Conservation (phyloP, 2,797 vertebrate genomes). For the Trichosurus vulpecula region DNA sequence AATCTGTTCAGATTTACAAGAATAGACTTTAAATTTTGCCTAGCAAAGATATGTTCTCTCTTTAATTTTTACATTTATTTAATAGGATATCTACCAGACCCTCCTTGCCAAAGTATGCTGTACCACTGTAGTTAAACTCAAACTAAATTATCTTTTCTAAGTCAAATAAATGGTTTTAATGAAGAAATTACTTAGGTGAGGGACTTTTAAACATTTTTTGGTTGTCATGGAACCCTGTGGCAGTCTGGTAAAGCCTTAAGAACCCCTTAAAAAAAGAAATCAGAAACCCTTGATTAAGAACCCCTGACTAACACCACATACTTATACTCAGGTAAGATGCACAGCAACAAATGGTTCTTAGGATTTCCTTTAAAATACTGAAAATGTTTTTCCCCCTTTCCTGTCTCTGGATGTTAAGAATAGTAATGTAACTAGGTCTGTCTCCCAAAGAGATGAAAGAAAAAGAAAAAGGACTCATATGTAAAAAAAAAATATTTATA, state of each 20-base stretch:
- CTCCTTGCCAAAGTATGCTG: background rate
- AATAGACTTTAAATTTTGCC: background rate
- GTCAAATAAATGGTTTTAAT: background rate
- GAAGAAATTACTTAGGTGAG: background rate
- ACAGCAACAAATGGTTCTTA: conserved; percentile 7
- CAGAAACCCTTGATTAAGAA: background rate
- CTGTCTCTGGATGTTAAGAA: conserved; percentile 8
- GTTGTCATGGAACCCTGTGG: background rate
- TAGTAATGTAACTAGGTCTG: background rate
- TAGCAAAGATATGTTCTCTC: background rate
- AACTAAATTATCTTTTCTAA: background rate
- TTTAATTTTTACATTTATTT: background rate
- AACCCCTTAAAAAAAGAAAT: background rate
- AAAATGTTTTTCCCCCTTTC: background rate
- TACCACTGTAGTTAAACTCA: background rate
- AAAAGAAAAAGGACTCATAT: background rate
- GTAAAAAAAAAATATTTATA: background rate
- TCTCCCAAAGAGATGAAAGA: background rate
- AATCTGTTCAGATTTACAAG: background rate
- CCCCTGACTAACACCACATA: background rate
- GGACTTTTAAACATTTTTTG: background rate
- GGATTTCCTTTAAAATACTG: conserved; percentile 14
- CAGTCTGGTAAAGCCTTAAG: background rate
- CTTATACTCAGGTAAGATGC: background rate
- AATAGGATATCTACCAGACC: background rate